Percentiles rank a stretch among this genome's conserved stretches.
These are phyloP conservation scores for Pseudomyrmex sp. DNA, from an alignment of 1,140 invertebrate species.

Conservation along the genomic window DNA sequence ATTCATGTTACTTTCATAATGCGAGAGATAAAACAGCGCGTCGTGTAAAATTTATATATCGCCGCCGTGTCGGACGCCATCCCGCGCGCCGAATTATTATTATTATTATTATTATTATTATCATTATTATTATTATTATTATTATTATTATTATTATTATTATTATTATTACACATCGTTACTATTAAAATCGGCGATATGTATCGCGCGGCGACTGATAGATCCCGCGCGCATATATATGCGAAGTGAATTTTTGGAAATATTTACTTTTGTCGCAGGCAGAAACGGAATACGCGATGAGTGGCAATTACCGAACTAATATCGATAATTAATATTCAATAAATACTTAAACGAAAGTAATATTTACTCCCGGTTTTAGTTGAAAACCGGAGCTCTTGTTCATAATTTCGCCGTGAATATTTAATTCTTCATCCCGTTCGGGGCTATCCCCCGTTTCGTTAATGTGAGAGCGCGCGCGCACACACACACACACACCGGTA, in stretches of 20 bases:
- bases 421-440: conserved; percentile 49
- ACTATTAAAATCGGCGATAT: conserved; percentile 35
- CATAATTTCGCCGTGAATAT: conserved; percentile 56
- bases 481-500: background rate
- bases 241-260: conserved; percentile 42
- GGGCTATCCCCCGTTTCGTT: conserved; percentile 23
- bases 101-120: no score
- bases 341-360: conserved; percentile 52
- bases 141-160: no score
- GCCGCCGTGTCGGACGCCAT: background rate
- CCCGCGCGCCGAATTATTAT: conserved; percentile 24
- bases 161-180: conserved; percentile 7
- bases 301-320: conserved; percentile 42
- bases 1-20: conserved; percentile 26
- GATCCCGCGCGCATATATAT: background rate
- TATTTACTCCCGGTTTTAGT: conserved; percentile 12
- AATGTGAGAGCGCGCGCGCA: background rate
- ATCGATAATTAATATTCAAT: conserved; percentile 62
- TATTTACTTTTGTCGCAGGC: conserved; percentile 15
- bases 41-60: conserved; percentile 30
- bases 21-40: conserved; percentile 12
- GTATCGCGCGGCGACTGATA: background rate
- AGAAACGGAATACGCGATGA: conserved; percentile 51
- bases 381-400: conserved; percentile 14
- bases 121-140: no score